phyloP scores from a whole-genome alignment of 2,797 vertebrate genomes.

The Protosalanx chinensis region DNA sequence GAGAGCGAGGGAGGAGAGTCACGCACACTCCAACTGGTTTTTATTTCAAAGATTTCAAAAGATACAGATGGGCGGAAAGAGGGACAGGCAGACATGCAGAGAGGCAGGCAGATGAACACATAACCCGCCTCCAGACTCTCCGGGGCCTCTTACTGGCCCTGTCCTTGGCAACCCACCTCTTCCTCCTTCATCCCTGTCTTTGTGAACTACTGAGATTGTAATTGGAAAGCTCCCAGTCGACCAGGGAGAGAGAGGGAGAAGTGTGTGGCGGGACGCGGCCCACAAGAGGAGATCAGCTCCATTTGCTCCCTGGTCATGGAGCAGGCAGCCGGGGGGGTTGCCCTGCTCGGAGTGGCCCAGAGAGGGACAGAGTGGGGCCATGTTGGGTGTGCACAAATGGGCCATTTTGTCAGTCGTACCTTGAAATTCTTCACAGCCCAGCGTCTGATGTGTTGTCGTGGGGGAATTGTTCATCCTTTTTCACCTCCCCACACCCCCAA shows the following conservation, averaged over 20 bases:
- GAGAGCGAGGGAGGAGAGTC: neutral
- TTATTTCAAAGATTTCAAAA: no score
- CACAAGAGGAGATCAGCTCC: conserved; percentile 8
- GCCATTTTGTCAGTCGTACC: conserved; percentile 23
- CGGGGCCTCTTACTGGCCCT: neutral
- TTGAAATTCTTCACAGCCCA: conserved; percentile 20
- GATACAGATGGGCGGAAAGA: no score
- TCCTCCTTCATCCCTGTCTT: neutral
- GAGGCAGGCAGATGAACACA: neutral
- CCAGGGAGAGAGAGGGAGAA: neutral
- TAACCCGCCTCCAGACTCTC: neutral
- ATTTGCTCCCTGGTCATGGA: conserved; percentile 10
- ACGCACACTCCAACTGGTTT: no score
- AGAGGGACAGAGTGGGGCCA: neutral
- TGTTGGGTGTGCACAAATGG: conserved; percentile 6
- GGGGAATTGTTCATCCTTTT: neutral
- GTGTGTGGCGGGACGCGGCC: neutral
- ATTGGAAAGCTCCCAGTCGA: conserved; percentile 12
- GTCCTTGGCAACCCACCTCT: neutral
- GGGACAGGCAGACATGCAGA: neutral
- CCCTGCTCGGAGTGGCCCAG: neutral
- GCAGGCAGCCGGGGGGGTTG: neutral
- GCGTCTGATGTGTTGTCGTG: conserved; percentile 1
- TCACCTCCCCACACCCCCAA: neutral
- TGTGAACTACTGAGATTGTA: conserved; percentile 1